Conservation (phyloP, 2,888 invertebrate species). For the Papilio elwesi region DNA sequence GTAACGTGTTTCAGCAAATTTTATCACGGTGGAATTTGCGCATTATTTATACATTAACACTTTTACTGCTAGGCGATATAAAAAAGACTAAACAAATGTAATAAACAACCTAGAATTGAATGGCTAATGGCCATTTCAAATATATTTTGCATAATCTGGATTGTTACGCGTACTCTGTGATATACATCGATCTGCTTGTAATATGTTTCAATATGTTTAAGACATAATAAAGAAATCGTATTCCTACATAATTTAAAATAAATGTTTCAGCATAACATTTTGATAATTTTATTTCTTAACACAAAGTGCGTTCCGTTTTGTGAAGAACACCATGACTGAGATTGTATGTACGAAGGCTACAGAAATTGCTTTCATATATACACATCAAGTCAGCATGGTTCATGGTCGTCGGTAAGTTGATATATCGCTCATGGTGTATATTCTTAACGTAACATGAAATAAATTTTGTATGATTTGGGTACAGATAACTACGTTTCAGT, state of each 20-base stretch:
- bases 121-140: slow-evolving; percentile 44
- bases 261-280: slow-evolving; percentile 64
- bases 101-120: too few species aligned
- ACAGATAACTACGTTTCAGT: too few species aligned
- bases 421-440: too few species aligned
- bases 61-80: too few species aligned
- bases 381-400: too few species aligned
- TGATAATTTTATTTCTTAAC: slow-evolving; percentile 32
- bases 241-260: slow-evolving; percentile 68
- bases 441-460: too few species aligned
- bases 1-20: not conserved
- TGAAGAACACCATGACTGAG: not conserved
- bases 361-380: too few species aligned
- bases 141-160: slow-evolving; percentile 73
- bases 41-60: not conserved
- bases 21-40: not conserved
- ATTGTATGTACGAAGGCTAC: not conserved
- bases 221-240: slow-evolving; percentile 50
- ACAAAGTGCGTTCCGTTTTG: not conserved
- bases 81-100: too few species aligned
- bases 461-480: too few species aligned
- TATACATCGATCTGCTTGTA: slow-evolving; percentile 79
- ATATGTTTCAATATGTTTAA: slow-evolving; percentile 48
- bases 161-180: slow-evolving; percentile 78
- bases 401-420: too few species aligned